Conservation (phyloP, 1,140 invertebrate genomes). For the Nasonia giraulti region DNA sequence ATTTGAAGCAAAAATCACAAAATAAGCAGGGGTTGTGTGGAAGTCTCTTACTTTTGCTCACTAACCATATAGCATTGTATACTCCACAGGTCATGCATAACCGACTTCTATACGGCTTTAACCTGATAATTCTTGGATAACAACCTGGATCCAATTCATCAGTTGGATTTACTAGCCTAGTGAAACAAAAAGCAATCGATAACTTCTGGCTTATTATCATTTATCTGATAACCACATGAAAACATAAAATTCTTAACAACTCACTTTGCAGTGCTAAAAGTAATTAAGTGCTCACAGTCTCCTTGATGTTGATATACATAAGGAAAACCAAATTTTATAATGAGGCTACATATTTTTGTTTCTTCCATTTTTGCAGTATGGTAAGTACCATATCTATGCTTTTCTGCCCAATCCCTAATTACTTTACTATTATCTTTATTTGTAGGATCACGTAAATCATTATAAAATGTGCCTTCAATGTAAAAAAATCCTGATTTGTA, state of each 20-base stretch:
- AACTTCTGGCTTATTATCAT: no score
- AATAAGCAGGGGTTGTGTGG: conserved; percentile 81
- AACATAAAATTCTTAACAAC: no score
- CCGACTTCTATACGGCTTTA: conserved; percentile 66
- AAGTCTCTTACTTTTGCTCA: conserved; percentile 75
- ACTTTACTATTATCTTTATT: conserved; percentile 80
- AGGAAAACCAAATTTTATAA: conserved; percentile 82
- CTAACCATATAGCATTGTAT: conserved; percentile 77
- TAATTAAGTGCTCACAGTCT: conserved; percentile 90
- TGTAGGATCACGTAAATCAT: conserved; percentile 78
- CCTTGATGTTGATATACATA: conserved; percentile 92
- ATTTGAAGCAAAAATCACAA: conserved; percentile 79
- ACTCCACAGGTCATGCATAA: conserved; percentile 76
- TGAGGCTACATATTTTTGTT: conserved; percentile 78
- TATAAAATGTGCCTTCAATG: conserved; percentile 87
- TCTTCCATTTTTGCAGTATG: conserved; percentile 77
- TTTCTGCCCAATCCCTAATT: conserved; percentile 80
- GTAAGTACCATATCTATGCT: conserved; percentile 75
- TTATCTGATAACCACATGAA: no score
- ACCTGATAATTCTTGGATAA: conserved; percentile 75
- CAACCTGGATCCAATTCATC: conserved; percentile 70
- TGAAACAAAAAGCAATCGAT: no score
- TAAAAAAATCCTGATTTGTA: conserved; percentile 86
- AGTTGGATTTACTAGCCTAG: conserved; percentile 72
- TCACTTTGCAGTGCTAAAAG: conserved; percentile 80